Evolutionary conservation across 2,113 vertebrate genomes (phyloP).

Genomic region (Hemichromis elongatus): DNA sequence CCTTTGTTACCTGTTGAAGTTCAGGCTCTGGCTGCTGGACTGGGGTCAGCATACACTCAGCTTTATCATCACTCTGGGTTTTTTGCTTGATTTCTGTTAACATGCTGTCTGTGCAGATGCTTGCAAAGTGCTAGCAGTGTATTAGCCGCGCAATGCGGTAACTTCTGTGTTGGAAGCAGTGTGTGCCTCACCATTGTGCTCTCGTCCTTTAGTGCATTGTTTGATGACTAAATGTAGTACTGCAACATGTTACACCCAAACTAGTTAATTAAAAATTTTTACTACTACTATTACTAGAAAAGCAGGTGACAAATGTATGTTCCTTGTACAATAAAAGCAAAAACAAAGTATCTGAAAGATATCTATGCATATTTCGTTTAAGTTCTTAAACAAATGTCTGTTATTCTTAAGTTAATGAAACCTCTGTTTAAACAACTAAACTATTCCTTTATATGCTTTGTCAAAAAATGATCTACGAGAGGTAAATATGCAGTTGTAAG

Average conservation of each 20-base stretch:
- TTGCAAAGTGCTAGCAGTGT: neutral
- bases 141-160: neutral
- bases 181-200: neutral
- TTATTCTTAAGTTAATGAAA: neutral
- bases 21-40: neutral
- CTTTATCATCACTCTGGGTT: neutral
- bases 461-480: neutral
- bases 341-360: neutral
- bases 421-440: neutral
- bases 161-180: neutral
- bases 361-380: neutral
- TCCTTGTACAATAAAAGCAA: neutral
- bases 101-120: neutral
- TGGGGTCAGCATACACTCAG: neutral
- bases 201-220: fast-evolving
- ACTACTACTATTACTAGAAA: too few species aligned
- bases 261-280: too few species aligned
- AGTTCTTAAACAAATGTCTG: neutral
- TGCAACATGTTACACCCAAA: fast-evolving
- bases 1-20: neutral
- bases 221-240: neutral
- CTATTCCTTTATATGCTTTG: too few species aligned
- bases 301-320: too few species aligned
- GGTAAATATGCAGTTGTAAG: neutral
- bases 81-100: neutral